Conservation (phyloP, 2,888 invertebrate species). For the Mylabris sibirica region DNA sequence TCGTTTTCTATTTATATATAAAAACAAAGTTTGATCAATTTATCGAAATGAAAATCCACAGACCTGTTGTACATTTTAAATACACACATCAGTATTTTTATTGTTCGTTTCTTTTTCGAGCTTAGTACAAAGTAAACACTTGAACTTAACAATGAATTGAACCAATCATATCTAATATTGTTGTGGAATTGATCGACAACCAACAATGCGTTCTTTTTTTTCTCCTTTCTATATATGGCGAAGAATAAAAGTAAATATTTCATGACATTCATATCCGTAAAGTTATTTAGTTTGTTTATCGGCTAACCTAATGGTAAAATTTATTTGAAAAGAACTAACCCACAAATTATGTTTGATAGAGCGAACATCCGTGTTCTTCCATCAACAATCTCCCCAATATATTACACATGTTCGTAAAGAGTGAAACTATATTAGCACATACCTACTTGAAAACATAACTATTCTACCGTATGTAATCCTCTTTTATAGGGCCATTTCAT, state of each 20-base stretch:
- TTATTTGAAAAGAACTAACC: slow-evolving; percentile 41
- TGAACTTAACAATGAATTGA: not conserved
- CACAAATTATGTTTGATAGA: slow-evolving; percentile 46
- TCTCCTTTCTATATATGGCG: slow-evolving; percentile 8
- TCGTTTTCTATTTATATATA: not conserved
- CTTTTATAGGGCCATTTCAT: slow-evolving; percentile 25
- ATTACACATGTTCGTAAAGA: slow-evolving; percentile 22
- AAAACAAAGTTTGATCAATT: slow-evolving; percentile 24
- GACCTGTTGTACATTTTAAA: not conserved
- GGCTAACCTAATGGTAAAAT: slow-evolving; percentile 47
- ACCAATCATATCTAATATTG: slow-evolving; percentile 2
- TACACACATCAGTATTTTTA: not conserved
- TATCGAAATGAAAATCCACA: slow-evolving; percentile 21
- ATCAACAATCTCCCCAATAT: slow-evolving; percentile 21
- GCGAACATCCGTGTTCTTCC: slow-evolving; percentile 52
- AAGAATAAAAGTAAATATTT: slow-evolving; percentile 38
- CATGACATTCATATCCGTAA: slow-evolving; percentile 38
- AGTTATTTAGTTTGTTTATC: slow-evolving; percentile 44
- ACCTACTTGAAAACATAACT: slow-evolving; percentile 29
- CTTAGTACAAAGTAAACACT: not conserved
- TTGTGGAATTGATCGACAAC: slow-evolving; percentile 26
- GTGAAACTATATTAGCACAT: slow-evolving; percentile 29
- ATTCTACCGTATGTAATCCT: slow-evolving; percentile 28
- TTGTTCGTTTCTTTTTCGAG: not conserved
- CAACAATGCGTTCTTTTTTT: slow-evolving; percentile 32